These are phyloP conservation scores for Paradoxurus hermaphroditus DNA, from an alignment of 2,113 vertebrate genomes.

Conservation along the genomic window DNA sequence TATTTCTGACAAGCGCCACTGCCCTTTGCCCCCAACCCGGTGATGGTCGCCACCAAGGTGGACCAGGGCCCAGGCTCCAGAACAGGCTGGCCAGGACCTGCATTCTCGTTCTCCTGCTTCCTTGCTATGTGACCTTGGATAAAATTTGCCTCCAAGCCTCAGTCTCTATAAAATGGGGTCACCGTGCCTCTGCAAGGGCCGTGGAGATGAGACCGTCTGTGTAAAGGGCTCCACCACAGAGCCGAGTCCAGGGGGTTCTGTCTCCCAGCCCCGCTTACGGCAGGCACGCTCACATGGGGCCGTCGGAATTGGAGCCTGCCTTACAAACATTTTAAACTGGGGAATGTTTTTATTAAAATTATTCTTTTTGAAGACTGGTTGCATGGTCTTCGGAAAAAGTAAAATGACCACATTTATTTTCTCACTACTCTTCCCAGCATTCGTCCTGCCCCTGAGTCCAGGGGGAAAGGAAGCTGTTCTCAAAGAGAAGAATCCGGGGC, in stretches of 20 bases:
- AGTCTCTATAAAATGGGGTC: background rate
- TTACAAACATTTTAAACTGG: slow-evolving; percentile 21
- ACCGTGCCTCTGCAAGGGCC: background rate
- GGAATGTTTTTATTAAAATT: slow-evolving; percentile 20
- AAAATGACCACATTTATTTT: background rate
- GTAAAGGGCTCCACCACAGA: background rate
- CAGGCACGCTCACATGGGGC: background rate
- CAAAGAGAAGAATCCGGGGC: background rate
- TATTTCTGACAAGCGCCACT: background rate
- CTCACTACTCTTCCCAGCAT: background rate
- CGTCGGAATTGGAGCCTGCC: background rate
- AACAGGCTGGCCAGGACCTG: background rate
- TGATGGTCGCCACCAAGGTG: too few species aligned
- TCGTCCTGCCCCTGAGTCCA: background rate
- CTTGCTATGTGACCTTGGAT: background rate
- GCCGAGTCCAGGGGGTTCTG: background rate
- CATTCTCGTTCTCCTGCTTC: background rate
- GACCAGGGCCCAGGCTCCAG: background rate
- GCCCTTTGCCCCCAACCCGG: background rate
- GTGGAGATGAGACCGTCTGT: background rate
- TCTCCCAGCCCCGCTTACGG: background rate
- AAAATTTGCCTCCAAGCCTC: background rate
- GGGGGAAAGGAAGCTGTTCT: background rate
- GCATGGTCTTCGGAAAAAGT: slow-evolving; percentile 6
- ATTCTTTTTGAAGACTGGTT: slow-evolving; percentile 30